phyloP scores from a whole-genome alignment of 2,797 vertebrate genomes.

The Staurois parvus region DNA sequence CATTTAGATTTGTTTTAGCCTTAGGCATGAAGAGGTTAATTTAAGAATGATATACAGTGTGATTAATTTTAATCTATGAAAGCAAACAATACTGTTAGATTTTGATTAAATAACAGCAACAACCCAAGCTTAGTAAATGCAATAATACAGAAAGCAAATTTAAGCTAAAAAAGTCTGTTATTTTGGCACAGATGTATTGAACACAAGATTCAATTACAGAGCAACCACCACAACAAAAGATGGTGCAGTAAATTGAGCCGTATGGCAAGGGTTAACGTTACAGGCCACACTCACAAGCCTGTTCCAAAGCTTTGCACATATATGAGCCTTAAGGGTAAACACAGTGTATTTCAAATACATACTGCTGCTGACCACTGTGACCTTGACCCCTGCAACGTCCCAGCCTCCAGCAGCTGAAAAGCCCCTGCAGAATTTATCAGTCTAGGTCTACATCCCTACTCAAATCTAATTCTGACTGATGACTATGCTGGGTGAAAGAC shows the following conservation, averaged over 20 bases:
- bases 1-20: no score
- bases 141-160: not conserved
- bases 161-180: not conserved
- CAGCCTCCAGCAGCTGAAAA: conserved; percentile 64
- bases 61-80: no score
- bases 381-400: conserved; percentile 65
- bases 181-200: conserved; percentile 34
- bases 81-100: no score
- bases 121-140: not conserved
- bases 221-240: conserved; percentile 31
- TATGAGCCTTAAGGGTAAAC: conserved; percentile 57
- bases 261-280: conserved; percentile 31
- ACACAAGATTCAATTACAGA: conserved; percentile 34
- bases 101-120: no score
- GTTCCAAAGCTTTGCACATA: conserved; percentile 42
- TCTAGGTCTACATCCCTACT: conserved; percentile 61
- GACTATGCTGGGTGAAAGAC: conserved; percentile 63
- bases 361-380: conserved; percentile 56
- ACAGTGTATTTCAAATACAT: conserved; percentile 62
- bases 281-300: conserved; percentile 55
- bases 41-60: no score
- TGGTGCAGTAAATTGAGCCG: conserved; percentile 17
- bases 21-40: no score
- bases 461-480: conserved; percentile 68
- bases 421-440: conserved; percentile 66